Evolutionary conservation across 2,113 vertebrate species (phyloP).

Genomic region (Daubentonia madagascariensis): DNA sequence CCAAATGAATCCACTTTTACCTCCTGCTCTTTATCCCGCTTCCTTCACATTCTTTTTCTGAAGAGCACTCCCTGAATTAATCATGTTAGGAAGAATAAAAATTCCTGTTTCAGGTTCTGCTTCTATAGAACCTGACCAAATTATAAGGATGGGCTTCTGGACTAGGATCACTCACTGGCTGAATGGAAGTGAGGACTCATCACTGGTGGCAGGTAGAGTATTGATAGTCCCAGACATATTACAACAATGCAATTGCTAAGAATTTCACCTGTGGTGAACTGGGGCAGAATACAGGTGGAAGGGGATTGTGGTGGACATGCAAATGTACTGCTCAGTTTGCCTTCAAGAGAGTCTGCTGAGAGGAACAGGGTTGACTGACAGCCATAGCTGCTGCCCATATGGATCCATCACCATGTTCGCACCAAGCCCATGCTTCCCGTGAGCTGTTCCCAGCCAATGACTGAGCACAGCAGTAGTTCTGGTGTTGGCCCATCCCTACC

Average conservation of each 20-base stretch:
- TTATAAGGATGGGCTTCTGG: too few species aligned
- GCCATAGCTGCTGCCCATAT: background rate
- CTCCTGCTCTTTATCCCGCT: too few species aligned
- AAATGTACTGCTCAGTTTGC: background rate
- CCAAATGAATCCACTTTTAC: too few species aligned
- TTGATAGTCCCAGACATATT: background rate
- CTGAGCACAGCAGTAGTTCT: background rate
- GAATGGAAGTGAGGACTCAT: background rate
- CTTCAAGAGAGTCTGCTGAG: background rate
- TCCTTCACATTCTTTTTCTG: too few species aligned
- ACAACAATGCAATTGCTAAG: background rate
- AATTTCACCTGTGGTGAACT: background rate
- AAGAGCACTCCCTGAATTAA: too few species aligned
- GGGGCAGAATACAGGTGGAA: background rate
- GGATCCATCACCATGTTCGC: background rate
- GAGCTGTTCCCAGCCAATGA: background rate
- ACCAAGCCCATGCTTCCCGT: background rate
- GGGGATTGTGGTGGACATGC: background rate
- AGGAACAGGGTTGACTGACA: background rate
- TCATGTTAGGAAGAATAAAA: too few species aligned
- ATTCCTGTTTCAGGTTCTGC: too few species aligned
- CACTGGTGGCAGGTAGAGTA: background rate
- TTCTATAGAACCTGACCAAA: too few species aligned
- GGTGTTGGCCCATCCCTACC: background rate
- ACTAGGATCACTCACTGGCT: background rate